Base-by-base conservation (phyloP, 2,797 vertebrate genomes). In the Etheostoma nigrum region DNA sequence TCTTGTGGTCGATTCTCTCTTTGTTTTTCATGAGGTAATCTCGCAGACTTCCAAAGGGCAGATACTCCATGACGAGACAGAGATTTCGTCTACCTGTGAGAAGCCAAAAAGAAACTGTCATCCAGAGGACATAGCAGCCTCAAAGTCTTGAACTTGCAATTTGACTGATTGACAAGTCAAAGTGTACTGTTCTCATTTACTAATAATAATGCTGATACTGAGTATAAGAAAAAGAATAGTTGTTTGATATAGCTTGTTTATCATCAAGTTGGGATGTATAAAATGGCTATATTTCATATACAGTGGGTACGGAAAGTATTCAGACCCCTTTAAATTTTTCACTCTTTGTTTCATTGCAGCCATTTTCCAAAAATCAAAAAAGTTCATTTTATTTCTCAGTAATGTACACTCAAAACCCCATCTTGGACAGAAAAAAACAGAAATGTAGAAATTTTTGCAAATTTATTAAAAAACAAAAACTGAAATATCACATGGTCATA, bases 1-100 rank as follows among this genome's bases (percentile, higher is more conserved):
- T 98, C 86, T 95, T 97, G 91, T 97, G 96, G 90, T 99, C 97
- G 44, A 97, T 94, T 62, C 96, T 92, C 55, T 98, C 98, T 81
- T 95, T 98, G 91, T 99, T 97, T 82, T 99, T 99, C 81, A 96
- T 95, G 60, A 99, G 96, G 90, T 99, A 99, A 90, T 99, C 98
- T 74, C 98, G 94, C 81, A 99, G 94, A 89, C 97, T 99, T 87
- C 98, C 98, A 67, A 96, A 97, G 0, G 98, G 98, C 76, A 99
- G 95, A 86, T 97, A 99, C 86, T 99, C 98, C 98, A 99, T 99
- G 89, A 99, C 95, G 70, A 99, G 94, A 66, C 96, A 96, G 73
- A 99, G 91, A 90, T 99, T 99, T 77, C 95, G 95, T 14, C 98
- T 96, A 8, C 98, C 98, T 95, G 86, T 45, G 16, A 48, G 64